Base-by-base conservation (phyloP, 2,888 invertebrate species). In the Protodeltote pygarga region DNA sequence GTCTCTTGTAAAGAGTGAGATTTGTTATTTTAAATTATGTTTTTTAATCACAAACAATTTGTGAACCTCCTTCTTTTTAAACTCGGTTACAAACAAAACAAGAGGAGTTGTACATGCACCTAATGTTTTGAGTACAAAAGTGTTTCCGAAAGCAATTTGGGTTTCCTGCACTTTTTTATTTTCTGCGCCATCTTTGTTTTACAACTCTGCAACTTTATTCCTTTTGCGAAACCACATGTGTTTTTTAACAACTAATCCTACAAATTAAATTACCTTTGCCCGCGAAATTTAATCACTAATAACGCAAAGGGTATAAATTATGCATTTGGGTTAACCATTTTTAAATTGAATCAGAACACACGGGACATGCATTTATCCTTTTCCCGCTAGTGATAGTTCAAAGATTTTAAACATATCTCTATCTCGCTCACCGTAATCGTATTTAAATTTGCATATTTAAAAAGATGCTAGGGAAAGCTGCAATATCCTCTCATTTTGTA, bases 391-490 rank as follows among this genome's bases (percentile, higher is more conserved):
- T 32, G 11, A 20, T 23, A 40, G 38, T 40, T 51, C 10, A 35
- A 48, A 53, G 28, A 37, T 35, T 37, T 52, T 49, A 51, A 47
- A 55, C 33, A 54, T 59, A 32, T 40, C 20, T 28, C 70, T 47
- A 13, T 77, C 78, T 61, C 74, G 42, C 52, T 81, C 70, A 28
- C 50, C 62, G 71, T 79, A 79, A 83, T 82, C 79, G 74, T 66
- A 81, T 85, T 81, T 75, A 78, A 80, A 83, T 83, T 81, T 83
- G 78, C 83, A 83, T 84, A 74, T 81, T 79, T 77, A 75, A 84
- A 83, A 80, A 81, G 78, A 65, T 70, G 65, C 58, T 52, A 54
- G 60, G 61, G 57, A 70, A 67, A 64, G 62, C 70, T 75, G 79
- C 77, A 77, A 80, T 81, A 78, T 80, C 73, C 76, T 71, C 74